Base-by-base conservation (phyloP, 2,113 vertebrate genomes). In the Mugil cephalus region DNA sequence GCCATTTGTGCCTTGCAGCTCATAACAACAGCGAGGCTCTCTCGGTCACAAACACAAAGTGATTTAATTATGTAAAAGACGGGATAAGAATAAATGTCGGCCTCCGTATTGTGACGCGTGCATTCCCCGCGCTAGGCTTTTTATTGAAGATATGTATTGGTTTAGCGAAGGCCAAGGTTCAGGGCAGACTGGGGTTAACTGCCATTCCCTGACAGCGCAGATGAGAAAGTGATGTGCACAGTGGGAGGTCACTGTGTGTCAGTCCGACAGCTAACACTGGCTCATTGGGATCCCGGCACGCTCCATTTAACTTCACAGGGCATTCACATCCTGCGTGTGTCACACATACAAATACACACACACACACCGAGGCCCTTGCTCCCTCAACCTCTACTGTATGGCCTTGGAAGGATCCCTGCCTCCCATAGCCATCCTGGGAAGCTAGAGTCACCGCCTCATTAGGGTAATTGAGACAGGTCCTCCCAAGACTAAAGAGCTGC, bases 391-490 rank as follows among this genome's bases (percentile, higher is more conserved):
- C 47, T 58, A 50, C 68, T 73, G 38, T 46, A 67, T 77, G 70
- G 72, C 75, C 79, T 72, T 82, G 79, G 43, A 75, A 63, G 71
- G 47, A 62, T 80, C 69, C 74, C 45, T 80, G 69, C 56, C 79
- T 80, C 75, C 77, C 18, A 17, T 69, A 66, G 55, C 58, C 39
- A 79, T 82, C 77, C 70, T 60, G 48, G 59, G 72, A 81, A 89
- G 85, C 67, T 59, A 61, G 53, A 85, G 79, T 89, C 88, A 70
- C 79, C 73, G 86, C 82, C 88, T 91, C 89, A 91, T 93, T 90
- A 92, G 87, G 83, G 82, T 93, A 93, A 94, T 90, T 88, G 87
- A 93, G 91, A 91, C 78, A 79, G 84, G 86, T 79, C 85, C 87
- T 90, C 84, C 68, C 13, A 78, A 91, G 90, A 91, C 85, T 85